A percentile compares a stretch with the other conserved stretches of the same genome.
phyloP scores from a whole-genome alignment of 2,797 vertebrate species.

The Moxostoma hubbsi region DNA sequence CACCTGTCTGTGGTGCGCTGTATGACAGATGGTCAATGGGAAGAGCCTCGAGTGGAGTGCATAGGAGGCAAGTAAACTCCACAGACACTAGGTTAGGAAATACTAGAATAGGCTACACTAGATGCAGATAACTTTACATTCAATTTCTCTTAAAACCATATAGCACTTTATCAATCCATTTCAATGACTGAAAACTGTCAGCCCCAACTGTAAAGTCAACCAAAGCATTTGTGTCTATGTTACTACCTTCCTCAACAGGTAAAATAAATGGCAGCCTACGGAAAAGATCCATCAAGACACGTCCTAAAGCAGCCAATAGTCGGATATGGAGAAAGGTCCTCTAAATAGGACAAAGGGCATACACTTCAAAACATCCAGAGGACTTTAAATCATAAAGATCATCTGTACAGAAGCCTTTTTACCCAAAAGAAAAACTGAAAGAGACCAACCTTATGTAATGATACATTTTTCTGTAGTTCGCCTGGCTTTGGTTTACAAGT shows the following conservation, averaged over 20 bases:
- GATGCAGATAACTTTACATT: too few relatives aligned
- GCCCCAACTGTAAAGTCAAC: background rate
- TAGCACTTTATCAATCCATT: too few relatives aligned
- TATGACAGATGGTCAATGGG: conserved; percentile 88
- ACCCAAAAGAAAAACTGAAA: conserved; percentile 80
- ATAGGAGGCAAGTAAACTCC: conserved; percentile 78
- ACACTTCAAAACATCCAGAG: conserved; percentile 70
- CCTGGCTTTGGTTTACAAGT: conserved; percentile 59
- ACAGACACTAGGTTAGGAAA: background rate
- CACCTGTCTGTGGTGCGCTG: conserved; percentile 90
- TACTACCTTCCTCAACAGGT: conserved; percentile 72
- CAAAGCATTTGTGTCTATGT: background rate
- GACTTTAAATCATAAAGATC: conserved; percentile 76
- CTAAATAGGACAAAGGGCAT: conserved; percentile 76
- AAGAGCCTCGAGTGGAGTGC: conserved; percentile 90
- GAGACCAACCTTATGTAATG: conserved; percentile 79
- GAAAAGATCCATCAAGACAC: conserved; percentile 83
- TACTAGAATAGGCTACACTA: too few relatives aligned
- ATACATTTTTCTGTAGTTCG: conserved; percentile 65
- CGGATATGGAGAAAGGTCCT: conserved; percentile 78
- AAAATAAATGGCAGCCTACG: conserved; percentile 83
- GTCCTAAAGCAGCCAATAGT: conserved; percentile 75
- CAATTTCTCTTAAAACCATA: too few relatives aligned
- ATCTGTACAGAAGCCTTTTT: conserved; percentile 84
- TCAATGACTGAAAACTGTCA: too few relatives aligned